Evolutionary conservation across 2,113 vertebrate genomes (phyloP), one percentile per base, ranked within the genome.

Genomic region (Lepus timidus): DNA sequence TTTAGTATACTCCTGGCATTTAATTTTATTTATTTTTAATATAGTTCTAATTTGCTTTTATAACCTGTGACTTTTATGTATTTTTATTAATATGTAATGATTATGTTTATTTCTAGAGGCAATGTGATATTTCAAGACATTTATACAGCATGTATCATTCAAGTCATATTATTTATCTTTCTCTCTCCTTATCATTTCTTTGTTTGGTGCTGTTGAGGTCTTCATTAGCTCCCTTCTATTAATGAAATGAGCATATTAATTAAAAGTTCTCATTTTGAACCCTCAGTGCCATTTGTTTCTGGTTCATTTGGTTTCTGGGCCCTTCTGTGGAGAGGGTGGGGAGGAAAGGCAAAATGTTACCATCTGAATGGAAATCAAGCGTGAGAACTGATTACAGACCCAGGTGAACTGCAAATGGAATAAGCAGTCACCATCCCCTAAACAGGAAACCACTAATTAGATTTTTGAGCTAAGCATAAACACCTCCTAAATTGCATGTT

Each of bases 361-460:
- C 36, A 64, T 83, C 64, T 85, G 74, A 92, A 80, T 52, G 29
- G 89, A 97, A 97, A 95, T 85, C 88, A 95, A 71, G 73, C 75
- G 12, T 83, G 51, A 96, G 49, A 91, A 71, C 75, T 80, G 61
- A 96, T 58, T 62, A 76, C 16, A 93, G 75, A 88, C 89, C 20
- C 83, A 86, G 91, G 79, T 92, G 91, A 95, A 75, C 74, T 71
- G 84, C 55, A 96, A 95, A 89, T 79, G 67, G 67, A 92, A 94
- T 85, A 52, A 90, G 78, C 51, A 94, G 71, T 22, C 87, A 44
- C 36, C 61, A 20, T 52, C 52, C 17, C 29, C 61, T 81, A 92
- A 93, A 93, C 75, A 96, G 91, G 86, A 97, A 96, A 93, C 58
- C 29, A 73, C 91, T 81, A 96, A 94, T 94, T 94, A 95, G 91